phyloP scores from a whole-genome alignment of 2,113 vertebrate genomes.

The Lathamus discolor region DNA sequence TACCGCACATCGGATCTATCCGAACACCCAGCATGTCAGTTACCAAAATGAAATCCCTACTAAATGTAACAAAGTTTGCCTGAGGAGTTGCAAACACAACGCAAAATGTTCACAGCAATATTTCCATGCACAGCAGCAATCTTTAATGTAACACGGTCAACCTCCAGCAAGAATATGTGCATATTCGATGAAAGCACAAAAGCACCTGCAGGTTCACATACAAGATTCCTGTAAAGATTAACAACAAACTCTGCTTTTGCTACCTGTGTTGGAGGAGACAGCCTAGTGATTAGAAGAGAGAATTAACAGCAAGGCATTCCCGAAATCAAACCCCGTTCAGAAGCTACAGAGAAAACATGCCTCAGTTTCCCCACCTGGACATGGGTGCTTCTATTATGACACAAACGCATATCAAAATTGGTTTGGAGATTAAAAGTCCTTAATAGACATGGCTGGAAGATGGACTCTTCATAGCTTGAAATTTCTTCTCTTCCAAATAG shows the following conservation, averaged over 20 bases:
- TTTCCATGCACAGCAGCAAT: not conserved
- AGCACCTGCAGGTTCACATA: not conserved
- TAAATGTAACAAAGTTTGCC: not conserved
- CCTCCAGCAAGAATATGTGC: not conserved
- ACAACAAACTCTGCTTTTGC: not conserved
- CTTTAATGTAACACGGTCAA: not conserved
- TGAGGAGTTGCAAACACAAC: not conserved
- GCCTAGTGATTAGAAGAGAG: not conserved
- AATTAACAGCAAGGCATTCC: not conserved
- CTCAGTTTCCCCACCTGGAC: not conserved
- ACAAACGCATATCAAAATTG: accelerated
- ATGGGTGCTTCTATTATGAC: not conserved
- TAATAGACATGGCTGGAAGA: not conserved
- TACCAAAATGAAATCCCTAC: not conserved
- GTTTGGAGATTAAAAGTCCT: not conserved
- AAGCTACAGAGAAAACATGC: not conserved
- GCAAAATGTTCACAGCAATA: not conserved
- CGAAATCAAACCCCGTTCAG: not conserved
- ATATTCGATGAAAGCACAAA: not conserved
- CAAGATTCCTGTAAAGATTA: not conserved
- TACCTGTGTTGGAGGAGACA: not conserved
- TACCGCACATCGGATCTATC: not conserved
- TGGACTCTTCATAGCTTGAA: not conserved
- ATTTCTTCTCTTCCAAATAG: not conserved
- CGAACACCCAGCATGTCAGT: not conserved